phyloP scores from a whole-genome alignment of 2,113 vertebrate species.

The Nipponia nippon region DNA sequence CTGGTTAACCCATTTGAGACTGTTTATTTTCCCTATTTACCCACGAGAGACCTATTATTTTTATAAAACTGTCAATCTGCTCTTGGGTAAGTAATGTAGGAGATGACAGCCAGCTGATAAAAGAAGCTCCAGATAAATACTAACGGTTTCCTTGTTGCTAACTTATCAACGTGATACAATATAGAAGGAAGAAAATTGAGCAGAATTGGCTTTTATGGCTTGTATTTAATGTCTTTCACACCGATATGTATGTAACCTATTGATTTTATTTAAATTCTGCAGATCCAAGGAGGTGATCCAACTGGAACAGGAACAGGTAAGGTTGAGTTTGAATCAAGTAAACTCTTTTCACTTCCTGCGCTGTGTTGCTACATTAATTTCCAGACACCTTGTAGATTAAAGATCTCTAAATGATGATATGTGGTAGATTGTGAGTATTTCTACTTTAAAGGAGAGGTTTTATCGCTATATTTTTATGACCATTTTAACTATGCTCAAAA shows the following conservation, averaged over 20 bases:
- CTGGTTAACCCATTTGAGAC: constrained; percentile 18
- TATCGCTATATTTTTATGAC: neutral
- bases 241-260: neutral
- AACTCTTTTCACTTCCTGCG: neutral
- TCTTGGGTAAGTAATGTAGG: neutral
- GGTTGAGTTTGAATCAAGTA: neutral
- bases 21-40: neutral
- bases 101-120: neutral
- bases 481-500: neutral
- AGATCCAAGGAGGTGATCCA: constrained; percentile 98
- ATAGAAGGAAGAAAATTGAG: neutral
- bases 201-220: neutral
- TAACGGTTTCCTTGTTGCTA: neutral
- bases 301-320: constrained; percentile 94
- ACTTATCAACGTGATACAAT: neutral
- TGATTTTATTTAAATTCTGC: constrained; percentile 36
- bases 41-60: neutral
- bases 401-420: neutral
- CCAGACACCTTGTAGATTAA: neutral
- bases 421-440: neutral
- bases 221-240: neutral
- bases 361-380: neutral
- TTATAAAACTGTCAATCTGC: neutral
- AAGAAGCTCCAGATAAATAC: neutral
- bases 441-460: neutral